A percentile compares a stretch with the other conserved stretches of the same genome.
phyloP scores from a whole-genome alignment of 2,113 vertebrate genomes.

The Macrotus californicus region DNA sequence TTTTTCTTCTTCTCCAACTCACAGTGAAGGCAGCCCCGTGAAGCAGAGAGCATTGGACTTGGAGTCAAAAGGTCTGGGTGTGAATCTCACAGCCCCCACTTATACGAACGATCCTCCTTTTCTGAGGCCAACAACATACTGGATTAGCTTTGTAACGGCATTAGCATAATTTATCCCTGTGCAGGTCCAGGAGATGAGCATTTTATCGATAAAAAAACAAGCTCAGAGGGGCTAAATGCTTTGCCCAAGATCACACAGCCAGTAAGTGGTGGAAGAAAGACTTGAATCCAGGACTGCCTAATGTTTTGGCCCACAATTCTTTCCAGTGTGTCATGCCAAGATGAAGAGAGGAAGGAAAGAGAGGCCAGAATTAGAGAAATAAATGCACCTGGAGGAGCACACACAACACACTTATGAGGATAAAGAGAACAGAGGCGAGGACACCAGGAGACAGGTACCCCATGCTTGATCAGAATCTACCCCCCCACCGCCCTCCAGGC shows the following conservation, averaged over 20 bases:
- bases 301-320: neutral
- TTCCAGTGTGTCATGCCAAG: neutral
- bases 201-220: conserved; percentile 26
- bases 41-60: neutral
- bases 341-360: neutral
- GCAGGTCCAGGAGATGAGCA: neutral
- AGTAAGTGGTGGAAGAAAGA: neutral
- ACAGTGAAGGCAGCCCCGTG: neutral
- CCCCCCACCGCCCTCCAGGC: neutral
- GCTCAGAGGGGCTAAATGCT: neutral
- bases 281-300: neutral
- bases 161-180: neutral
- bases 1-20: neutral
- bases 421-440: neutral
- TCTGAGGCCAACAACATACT: neutral
- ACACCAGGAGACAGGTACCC: neutral
- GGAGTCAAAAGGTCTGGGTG: neutral
- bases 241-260: neutral
- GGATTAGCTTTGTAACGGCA: neutral
- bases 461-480: neutral
- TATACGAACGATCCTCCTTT: neutral
- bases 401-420: neutral
- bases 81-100: neutral
- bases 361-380: neutral
- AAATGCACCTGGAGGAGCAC: neutral